phyloP scores from a whole-genome alignment of 2,797 vertebrate species.

The Trematomus bernacchii region DNA sequence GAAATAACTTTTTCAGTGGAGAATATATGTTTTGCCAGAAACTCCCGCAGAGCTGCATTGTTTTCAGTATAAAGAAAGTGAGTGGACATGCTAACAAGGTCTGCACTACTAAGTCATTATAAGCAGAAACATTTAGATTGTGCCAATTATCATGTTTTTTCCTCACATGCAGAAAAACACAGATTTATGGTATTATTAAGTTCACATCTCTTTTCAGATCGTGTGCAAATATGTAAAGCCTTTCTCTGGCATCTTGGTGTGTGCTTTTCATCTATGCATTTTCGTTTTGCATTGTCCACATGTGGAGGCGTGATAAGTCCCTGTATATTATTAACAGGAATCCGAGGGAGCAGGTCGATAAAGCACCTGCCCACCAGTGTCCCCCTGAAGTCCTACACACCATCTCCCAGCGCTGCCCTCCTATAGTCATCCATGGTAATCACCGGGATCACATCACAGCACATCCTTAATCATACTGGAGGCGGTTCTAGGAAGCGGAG shows the following conservation, averaged over 20 bases:
- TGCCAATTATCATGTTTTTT: constrained; percentile 39
- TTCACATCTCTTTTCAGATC: constrained; percentile 14
- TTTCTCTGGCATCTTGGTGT: constrained; percentile 15
- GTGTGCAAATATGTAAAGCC: constrained; percentile 32
- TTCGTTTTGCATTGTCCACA: constrained; percentile 48
- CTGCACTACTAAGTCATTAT: constrained; percentile 54
- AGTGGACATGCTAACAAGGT: constrained; percentile 54
- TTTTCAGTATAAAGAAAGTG: constrained; percentile 43
- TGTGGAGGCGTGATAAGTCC: constrained; percentile 78
- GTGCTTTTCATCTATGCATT: constrained; percentile 35
- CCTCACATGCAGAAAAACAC: constrained; percentile 25
- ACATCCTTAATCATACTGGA: constrained; percentile 80
- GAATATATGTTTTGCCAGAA: constrained; percentile 15
- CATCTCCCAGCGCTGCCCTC: constrained; percentile 64
- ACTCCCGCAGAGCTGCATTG: constrained; percentile 37
- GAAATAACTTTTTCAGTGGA: constrained; percentile 6
- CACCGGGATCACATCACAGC: constrained; percentile 75
- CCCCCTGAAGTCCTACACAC: constrained; percentile 78
- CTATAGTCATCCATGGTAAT: constrained; percentile 76
- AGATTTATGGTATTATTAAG: neutral
- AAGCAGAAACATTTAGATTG: constrained; percentile 41
- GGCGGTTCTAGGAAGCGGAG: constrained; percentile 68
- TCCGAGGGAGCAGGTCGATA: constrained; percentile 78
- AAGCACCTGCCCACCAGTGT: constrained; percentile 77
- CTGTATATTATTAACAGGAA: constrained; percentile 81